These are phyloP conservation scores for Allolobophora icterica DNA, from an alignment of 2,888 invertebrate species.

Conservation along the genomic window DNA sequence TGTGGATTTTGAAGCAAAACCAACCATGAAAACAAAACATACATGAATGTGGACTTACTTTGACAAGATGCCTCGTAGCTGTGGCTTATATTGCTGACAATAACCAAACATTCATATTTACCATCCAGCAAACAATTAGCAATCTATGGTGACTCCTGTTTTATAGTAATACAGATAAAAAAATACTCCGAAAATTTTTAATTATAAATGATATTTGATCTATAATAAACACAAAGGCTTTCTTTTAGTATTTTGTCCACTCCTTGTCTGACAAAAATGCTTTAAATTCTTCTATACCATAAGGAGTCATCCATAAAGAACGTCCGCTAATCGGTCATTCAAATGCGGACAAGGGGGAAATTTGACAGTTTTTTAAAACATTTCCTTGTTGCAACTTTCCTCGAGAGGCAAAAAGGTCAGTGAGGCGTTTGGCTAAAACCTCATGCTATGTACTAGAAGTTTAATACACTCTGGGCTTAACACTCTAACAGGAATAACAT, in stretches of 20 bases:
- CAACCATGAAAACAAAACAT: not conserved
- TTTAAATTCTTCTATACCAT: not conserved
- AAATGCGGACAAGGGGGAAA: no score
- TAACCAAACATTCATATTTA: not conserved
- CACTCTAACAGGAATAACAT: no score
- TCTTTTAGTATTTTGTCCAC: not conserved
- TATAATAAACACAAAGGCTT: not conserved
- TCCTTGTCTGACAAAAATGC: not conserved
- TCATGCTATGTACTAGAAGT: no score
- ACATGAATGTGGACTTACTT: slow-evolving; percentile 18
- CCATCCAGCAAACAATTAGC: not conserved
- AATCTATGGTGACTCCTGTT: not conserved
- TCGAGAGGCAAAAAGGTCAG: no score
- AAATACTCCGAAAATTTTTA: no score
- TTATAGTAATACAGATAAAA: not conserved
- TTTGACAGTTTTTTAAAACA: no score
- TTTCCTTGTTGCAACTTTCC: no score
- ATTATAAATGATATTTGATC: not conserved
- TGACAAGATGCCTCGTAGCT: not conserved
- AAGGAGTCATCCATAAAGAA: no score
- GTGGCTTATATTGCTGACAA: slow-evolving; percentile 9
- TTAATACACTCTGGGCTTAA: no score
- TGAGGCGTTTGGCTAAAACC: no score
- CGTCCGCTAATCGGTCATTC: no score
- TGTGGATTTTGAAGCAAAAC: not conserved